Evolutionary conservation across 2,888 invertebrate species (phyloP).

Genomic region (Temnothorax unifasciatus): DNA sequence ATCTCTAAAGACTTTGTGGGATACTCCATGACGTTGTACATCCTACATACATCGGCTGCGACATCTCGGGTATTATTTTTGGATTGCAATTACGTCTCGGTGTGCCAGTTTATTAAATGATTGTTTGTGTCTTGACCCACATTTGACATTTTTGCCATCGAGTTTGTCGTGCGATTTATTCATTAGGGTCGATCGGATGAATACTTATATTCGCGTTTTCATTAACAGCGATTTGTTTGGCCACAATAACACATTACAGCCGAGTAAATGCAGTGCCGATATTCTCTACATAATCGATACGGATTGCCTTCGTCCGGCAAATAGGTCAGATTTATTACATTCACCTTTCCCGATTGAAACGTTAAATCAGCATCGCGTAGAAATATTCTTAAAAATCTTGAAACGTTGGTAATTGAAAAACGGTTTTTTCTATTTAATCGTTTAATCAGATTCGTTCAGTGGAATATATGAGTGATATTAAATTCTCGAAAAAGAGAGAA

Average conservation of each 20-base stretch:
- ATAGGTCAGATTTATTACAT: conserved; percentile 14
- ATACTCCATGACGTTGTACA: background rate
- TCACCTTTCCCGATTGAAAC: background rate
- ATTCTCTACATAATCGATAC: conserved; percentile 4
- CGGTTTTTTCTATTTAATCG: background rate
- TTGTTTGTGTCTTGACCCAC: conserved; percentile 27
- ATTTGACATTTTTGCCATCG: conserved; percentile 24
- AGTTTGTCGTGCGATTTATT: conserved; percentile 42
- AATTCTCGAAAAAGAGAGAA: background rate
- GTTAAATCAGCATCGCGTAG: background rate
- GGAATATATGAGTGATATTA: background rate
- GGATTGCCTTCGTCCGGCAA: background rate
- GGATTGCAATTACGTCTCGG: conserved; percentile 3
- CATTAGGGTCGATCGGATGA: conserved; percentile 27
- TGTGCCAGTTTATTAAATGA: background rate
- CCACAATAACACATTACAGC: background rate
- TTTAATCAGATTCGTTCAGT: background rate
- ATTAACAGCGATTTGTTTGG: conserved; percentile 13
- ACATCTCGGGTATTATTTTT: conserved; percentile 25
- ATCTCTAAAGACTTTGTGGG: background rate
- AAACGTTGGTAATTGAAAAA: background rate
- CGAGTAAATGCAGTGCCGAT: conserved; percentile 2
- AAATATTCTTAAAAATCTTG: background rate
- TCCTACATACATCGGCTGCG: background rate
- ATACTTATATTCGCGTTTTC: conserved; percentile 7